Evolutionary conservation across 1,140 invertebrate genomes (phyloP).

Genomic region (Trichoplusia ni): DNA sequence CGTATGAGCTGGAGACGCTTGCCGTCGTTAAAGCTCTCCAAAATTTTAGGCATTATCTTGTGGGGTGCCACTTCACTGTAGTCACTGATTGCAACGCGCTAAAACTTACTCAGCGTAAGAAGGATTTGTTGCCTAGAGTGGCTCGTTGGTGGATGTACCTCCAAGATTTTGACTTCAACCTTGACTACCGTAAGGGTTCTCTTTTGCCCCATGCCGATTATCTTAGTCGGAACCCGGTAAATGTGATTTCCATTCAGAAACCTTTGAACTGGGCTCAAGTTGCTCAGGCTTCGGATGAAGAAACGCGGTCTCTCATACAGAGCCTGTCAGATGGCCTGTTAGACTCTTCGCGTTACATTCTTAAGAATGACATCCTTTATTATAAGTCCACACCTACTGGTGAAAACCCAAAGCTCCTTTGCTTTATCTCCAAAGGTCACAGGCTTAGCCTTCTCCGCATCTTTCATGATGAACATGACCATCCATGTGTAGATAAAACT

Average conservation of each 20-base stretch:
- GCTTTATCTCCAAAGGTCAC: slow-evolving; percentile 32
- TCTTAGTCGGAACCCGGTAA: slow-evolving; percentile 29
- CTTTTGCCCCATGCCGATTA: slow-evolving; percentile 32
- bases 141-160: slow-evolving; percentile 32
- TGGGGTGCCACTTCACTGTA: slow-evolving; percentile 59
- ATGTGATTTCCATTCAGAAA: background rate
- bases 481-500: slow-evolving; percentile 39
- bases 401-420: background rate
- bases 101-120: slow-evolving; percentile 46
- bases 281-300: slow-evolving; percentile 29
- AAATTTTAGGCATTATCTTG: slow-evolving; percentile 52
- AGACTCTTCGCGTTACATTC: background rate
- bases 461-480: slow-evolving; percentile 47
- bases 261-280: slow-evolving; percentile 29
- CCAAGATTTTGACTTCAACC: slow-evolving; percentile 16
- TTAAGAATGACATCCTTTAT: slow-evolving; percentile 8
- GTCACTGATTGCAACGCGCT: slow-evolving; percentile 67
- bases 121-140: slow-evolving; percentile 39
- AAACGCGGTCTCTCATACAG: slow-evolving; percentile 18
- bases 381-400: background rate
- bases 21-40: slow-evolving; percentile 50
- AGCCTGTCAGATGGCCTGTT: slow-evolving; percentile 18
- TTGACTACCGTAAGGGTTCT: slow-evolving; percentile 22
- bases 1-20: slow-evolving; percentile 50
- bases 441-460: slow-evolving; percentile 37